Percentiles rank a stretch among this genome's conserved stretches.
phyloP scores from a whole-genome alignment of 2,113 vertebrate genomes.

The Caloenas nicobarica region DNA sequence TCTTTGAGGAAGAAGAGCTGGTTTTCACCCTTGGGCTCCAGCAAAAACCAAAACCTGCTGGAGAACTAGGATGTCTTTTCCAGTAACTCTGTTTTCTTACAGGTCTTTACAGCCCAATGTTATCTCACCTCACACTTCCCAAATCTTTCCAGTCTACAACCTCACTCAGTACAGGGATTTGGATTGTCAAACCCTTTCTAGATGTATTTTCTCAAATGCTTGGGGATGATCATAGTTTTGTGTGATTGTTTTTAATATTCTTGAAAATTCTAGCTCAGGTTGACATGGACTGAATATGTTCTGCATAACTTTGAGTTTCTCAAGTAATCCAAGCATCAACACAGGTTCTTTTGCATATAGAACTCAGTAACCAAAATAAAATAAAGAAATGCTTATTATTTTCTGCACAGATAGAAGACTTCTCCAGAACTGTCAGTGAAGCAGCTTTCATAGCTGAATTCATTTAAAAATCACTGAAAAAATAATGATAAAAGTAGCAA shows the following conservation, averaged over 20 bases:
- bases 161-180: not conserved
- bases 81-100: not conserved
- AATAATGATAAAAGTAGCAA: slow-evolving; percentile 3
- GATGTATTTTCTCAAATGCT: not conserved
- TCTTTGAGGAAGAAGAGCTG: not conserved
- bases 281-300: not conserved
- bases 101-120: not conserved
- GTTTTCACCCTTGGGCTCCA: not conserved
- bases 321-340: not conserved
- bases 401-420: slow-evolving; percentile 3
- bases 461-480: slow-evolving; percentile 21
- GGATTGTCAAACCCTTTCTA: not conserved
- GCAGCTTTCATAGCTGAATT: slow-evolving; percentile 30
- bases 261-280: not conserved
- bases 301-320: not conserved
- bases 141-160: not conserved
- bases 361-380: not conserved
- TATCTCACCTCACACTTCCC: not conserved
- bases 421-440: slow-evolving; percentile 8
- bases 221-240: not conserved
- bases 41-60: not conserved
- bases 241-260: not conserved
- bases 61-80: not conserved
- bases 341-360: not conserved
- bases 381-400: not conserved